These are phyloP conservation scores for Schizopygopsis malacanthus DNA, from an alignment of 2,797 vertebrate genomes.

Conservation along the genomic window DNA sequence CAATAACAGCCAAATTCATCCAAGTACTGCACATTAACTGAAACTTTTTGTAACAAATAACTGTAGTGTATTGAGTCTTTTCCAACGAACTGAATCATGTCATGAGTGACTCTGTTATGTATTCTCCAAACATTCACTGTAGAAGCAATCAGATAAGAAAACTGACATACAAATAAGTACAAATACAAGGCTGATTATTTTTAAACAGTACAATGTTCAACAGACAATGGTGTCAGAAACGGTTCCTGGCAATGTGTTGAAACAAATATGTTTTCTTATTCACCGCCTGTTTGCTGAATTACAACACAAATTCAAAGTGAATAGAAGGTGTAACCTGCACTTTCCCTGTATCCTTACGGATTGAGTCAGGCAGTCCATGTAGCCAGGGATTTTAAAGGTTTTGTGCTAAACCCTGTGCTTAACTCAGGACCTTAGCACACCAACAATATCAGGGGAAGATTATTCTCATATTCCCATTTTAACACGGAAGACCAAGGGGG, in stretches of 20 bases:
- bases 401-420: constrained; percentile 45
- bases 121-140: not conserved
- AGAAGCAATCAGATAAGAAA: not conserved
- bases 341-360: constrained; percentile 7
- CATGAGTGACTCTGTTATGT: not conserved
- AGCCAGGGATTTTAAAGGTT: constrained; percentile 42
- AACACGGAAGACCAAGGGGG: not conserved
- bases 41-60: not conserved
- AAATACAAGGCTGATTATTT: not conserved
- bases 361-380: not conserved
- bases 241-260: not conserved
- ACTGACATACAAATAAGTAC: not conserved
- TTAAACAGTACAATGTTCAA: not conserved
- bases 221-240: not conserved
- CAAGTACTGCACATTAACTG: not conserved
- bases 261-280: not conserved
- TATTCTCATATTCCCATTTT: not conserved
- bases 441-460: not conserved
- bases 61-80: not conserved
- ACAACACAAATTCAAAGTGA: not conserved
- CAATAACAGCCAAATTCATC: not conserved
- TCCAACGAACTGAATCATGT: not conserved
- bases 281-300: constrained; percentile 1
- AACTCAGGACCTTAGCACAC: constrained; percentile 20
- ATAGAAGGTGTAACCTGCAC: constrained; percentile 17